These are phyloP conservation scores for Anarhynchus alexandrinus DNA, from an alignment of 2,113 vertebrate genomes.

Conservation along the genomic window DNA sequence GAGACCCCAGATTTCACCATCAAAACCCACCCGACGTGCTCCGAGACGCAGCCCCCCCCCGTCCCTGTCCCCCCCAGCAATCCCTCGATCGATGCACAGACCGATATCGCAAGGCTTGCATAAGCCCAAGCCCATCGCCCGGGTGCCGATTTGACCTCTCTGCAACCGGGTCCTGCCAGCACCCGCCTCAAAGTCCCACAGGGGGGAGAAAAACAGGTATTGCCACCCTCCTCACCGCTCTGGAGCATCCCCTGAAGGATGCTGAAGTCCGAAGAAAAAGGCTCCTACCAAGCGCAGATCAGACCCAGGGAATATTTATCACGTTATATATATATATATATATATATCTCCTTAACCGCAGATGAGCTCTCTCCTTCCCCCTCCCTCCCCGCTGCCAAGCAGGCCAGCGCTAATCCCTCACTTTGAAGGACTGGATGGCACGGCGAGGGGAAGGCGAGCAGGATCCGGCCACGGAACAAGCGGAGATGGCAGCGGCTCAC, in stretches of 20 bases:
- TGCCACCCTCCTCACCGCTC: background rate
- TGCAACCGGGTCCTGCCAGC: background rate
- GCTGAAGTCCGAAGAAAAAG: background rate
- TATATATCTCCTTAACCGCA: background rate
- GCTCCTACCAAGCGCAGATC: background rate
- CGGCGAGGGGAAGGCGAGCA: background rate
- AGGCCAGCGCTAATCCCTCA: constrained; percentile 33
- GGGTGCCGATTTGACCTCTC: background rate
- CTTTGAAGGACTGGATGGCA: background rate
- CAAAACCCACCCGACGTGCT: background rate
- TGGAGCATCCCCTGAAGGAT: background rate
- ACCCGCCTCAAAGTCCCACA: rapidly evolving
- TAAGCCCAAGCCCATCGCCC: background rate
- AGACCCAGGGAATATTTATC: background rate
- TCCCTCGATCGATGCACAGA: rapidly evolving
- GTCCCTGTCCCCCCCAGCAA: background rate
- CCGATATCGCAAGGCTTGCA: rapidly evolving
- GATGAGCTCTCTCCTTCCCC: background rate
- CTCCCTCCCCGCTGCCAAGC: background rate
- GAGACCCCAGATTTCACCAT: background rate
- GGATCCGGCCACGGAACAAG: background rate
- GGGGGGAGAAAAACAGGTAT: rapidly evolving
- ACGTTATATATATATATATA: rapidly evolving
- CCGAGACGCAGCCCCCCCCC: rapidly evolving
- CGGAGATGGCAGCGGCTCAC: background rate